Conservation (phyloP, 53 echinoderm and acorn worm species). For the Zoroaster sp. region DNA sequence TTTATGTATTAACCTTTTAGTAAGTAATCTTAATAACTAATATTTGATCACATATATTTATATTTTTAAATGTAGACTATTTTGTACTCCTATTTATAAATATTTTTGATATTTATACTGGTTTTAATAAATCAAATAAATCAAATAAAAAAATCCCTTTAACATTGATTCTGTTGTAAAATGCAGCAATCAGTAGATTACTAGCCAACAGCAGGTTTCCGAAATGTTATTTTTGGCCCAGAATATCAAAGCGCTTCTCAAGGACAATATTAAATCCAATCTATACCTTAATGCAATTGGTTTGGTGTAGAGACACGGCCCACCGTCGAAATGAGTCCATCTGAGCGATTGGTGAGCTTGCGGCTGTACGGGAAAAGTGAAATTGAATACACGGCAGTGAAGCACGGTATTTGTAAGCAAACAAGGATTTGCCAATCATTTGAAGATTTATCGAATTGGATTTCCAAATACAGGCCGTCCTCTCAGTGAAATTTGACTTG, state of each 20-base stretch:
- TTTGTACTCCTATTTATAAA: too few relatives aligned
- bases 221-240: neutral
- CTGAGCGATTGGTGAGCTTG: neutral
- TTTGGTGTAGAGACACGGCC: neutral
- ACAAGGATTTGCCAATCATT: neutral
- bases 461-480: too few relatives aligned
- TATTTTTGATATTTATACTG: too few relatives aligned
- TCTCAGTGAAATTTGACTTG: too few relatives aligned
- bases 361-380: neutral
- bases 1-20: too few relatives aligned
- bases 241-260: neutral
- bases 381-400: neutral
- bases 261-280: slow-evolving; percentile 4
- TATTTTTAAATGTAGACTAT: too few relatives aligned
- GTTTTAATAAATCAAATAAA: too few relatives aligned
- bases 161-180: neutral
- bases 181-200: slow-evolving; percentile 1
- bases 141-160: too few relatives aligned
- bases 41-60: too few relatives aligned
- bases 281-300: slow-evolving; percentile 2
- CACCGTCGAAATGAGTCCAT: slow-evolving; percentile 4
- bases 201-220: neutral
- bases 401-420: neutral
- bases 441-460: neutral
- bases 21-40: too few relatives aligned